phyloP scores from a whole-genome alignment of 1,140 invertebrate species.

The Anagrus nilaparvatae region DNA sequence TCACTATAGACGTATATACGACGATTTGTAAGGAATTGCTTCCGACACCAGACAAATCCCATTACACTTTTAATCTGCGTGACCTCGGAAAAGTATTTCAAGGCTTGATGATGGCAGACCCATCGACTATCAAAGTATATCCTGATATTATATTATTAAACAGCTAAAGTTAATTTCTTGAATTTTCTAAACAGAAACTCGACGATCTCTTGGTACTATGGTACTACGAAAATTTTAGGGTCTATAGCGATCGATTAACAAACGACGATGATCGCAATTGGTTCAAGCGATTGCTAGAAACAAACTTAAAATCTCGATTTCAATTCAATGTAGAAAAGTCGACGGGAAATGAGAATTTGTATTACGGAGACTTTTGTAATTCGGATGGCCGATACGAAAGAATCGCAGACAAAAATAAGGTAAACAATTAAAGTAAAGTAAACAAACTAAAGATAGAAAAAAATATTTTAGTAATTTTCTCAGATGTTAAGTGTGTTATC shows the following conservation, averaged over 20 bases:
- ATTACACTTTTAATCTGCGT: conserved; percentile 63
- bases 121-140: conserved; percentile 39
- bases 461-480: conserved; percentile 2
- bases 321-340: conserved; percentile 50
- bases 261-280: conserved; percentile 51
- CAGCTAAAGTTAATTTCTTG: too few species aligned
- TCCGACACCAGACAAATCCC: conserved; percentile 58
- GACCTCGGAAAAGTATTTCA: conserved; percentile 67
- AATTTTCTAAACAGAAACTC: not conserved
- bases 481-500: conserved; percentile 33
- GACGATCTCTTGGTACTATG: conserved; percentile 42
- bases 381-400: conserved; percentile 19
- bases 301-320: conserved; percentile 48
- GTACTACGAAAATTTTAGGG: conserved; percentile 60
- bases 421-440: conserved; percentile 11
- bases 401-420: conserved; percentile 19
- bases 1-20: conserved; percentile 53
- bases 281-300: conserved; percentile 46
- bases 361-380: conserved; percentile 24
- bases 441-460: too few species aligned
- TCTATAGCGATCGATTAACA: conserved; percentile 59
- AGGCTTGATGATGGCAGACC: conserved; percentile 55
- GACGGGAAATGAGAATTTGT: conserved; percentile 12
- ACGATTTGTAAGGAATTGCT: conserved; percentile 49
- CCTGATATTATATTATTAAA: conserved; percentile 12